Percentiles rank a stretch among this genome's conserved stretches.
Evolutionary conservation across 2,797 vertebrate species (phyloP).

Genomic region (Phoeniculus purpureus): DNA sequence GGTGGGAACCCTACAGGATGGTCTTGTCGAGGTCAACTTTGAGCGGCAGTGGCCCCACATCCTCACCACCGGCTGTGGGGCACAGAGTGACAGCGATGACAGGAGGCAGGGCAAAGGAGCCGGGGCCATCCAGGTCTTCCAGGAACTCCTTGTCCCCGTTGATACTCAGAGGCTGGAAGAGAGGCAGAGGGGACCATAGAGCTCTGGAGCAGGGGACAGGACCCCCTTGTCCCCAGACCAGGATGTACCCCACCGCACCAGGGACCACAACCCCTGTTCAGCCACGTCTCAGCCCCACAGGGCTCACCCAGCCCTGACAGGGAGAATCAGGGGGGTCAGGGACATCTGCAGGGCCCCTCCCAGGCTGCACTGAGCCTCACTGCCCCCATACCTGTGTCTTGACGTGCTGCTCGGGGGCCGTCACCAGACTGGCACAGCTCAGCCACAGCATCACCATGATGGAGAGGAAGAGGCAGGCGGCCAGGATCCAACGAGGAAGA

Average conservation of each 20-base stretch:
- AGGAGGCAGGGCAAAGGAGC: slow-evolving; percentile 82
- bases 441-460: slow-evolving; percentile 98
- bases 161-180: slow-evolving; percentile 85
- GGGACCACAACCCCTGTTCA: rapidly evolving
- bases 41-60: slow-evolving; percentile 88
- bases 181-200: background rate
- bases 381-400: slow-evolving; percentile 85
- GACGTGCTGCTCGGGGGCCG: slow-evolving; percentile 91
- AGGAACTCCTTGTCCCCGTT: slow-evolving; percentile 92
- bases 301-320: rapidly evolving
- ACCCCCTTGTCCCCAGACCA: rapidly evolving
- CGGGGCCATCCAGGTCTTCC: slow-evolving; percentile 83
- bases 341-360: rapidly evolving
- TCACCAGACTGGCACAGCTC: slow-evolving; percentile 94
- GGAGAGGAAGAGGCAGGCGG: slow-evolving; percentile 93
- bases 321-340: background rate
- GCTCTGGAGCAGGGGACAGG: background rate
- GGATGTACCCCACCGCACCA: rapidly evolving
- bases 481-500: slow-evolving; percentile 95
- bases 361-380: rapidly evolving
- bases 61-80: slow-evolving; percentile 79
- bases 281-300: background rate
- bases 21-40: slow-evolving; percentile 95
- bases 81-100: slow-evolving; percentile 83
- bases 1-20: slow-evolving; percentile 78